These are phyloP conservation scores for Hoplodrina blanda DNA, from an alignment of 2,888 invertebrate genomes.

Conservation along the genomic window DNA sequence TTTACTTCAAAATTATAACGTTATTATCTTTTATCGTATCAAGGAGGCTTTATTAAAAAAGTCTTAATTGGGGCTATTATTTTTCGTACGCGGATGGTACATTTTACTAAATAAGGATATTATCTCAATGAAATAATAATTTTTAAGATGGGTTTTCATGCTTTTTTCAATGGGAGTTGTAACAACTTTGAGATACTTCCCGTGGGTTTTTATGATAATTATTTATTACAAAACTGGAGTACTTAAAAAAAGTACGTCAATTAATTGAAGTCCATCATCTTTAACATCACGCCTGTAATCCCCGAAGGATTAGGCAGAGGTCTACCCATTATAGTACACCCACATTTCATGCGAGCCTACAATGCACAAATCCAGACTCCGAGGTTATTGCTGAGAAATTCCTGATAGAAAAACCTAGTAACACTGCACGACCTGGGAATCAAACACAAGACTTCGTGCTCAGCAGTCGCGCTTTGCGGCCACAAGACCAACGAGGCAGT, in stretches of 20 bases:
- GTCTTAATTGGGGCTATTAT: slow-evolving; percentile 44
- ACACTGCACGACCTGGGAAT: no score
- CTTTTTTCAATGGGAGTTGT: slow-evolving; percentile 24
- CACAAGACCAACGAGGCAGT: no score
- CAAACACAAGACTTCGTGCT: no score
- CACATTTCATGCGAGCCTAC: no score
- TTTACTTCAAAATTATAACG: slow-evolving; percentile 37
- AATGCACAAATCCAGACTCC: no score
- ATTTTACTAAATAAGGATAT: slow-evolving; percentile 17
- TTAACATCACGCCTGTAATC: no score
- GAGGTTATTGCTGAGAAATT: no score
- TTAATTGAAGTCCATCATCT: not conserved
- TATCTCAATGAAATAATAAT: slow-evolving; percentile 19
- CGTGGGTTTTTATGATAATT: not conserved
- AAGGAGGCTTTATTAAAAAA: slow-evolving; percentile 45
- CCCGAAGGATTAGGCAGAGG: no score
- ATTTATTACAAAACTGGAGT: not conserved
- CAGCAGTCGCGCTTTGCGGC: no score
- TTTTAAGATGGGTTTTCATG: slow-evolving; percentile 28
- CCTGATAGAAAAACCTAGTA: no score
- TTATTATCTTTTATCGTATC: slow-evolving; percentile 42
- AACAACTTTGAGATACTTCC: not conserved
- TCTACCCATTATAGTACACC: no score
- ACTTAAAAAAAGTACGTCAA: not conserved
- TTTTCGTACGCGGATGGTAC: slow-evolving; percentile 25